Evolutionary conservation across 2,113 vertebrate genomes (phyloP), one percentile per base, ranked within the genome.

Genomic region (Acanthochromis polyacanthus): DNA sequence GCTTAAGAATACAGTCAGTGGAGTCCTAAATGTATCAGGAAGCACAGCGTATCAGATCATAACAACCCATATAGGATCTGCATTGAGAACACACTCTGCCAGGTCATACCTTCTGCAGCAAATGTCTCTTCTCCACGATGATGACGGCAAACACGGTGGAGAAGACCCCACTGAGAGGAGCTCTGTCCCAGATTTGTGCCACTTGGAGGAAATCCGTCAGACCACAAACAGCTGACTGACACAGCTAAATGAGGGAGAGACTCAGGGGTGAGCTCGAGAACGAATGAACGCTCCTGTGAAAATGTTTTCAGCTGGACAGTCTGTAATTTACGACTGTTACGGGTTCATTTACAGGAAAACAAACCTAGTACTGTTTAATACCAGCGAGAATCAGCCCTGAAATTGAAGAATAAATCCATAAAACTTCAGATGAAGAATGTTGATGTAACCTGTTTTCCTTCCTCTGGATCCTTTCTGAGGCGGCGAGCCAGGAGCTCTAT

Each of bases 91-190:
- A 6, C 6, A 30, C 30, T 30, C 30, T 19, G 15, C 12, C 23
- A 15, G 8, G 20, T 77, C 30, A 0, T 53, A 98, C 98, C 96
- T 98, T 97, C 51, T 93, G 95, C 0, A 99, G 91, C 8, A 60
- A 32, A 66, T 93, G 87, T 59, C 82, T 95, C 45, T 95, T 96
- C 80, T 99, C 98, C 25, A 96, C 96, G 19, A 99, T 61, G 45
- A 95, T 84, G 4, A 95, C 93, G 0, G 97, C 97, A 6, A 96
- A 92, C 25, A 99, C 77, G 5, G 96, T 97, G 2, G 97, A 97
- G 58, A 98, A 92, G 17, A 97, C 72, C 1, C 94, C 95, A 0
- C 74, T 88, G 71, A 96, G 93, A 68, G 96, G 92, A 0, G 69
- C 85, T 0, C 60, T 60, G 4, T 92, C 84, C 91, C 95, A 95